Evolutionary conservation across 2,113 vertebrate genomes (phyloP).

Genomic region (Anguilla rostrata): DNA sequence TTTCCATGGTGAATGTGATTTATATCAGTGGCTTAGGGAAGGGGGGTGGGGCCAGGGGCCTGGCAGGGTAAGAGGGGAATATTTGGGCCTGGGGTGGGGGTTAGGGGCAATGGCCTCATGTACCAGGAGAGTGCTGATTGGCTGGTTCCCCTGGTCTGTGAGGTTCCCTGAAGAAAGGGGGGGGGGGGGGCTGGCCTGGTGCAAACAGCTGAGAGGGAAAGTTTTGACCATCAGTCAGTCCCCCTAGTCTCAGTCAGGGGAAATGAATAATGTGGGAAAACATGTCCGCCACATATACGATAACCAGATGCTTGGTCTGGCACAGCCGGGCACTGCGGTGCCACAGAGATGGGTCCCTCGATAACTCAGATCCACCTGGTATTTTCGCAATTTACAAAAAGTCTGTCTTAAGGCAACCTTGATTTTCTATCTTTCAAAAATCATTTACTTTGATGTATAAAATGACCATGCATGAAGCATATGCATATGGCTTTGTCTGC

Average conservation of each 20-base stretch:
- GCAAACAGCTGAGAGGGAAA: constrained; percentile 9
- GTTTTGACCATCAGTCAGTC: not conserved
- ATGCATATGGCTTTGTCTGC: no score
- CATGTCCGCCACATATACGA: no score
- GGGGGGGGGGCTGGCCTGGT: not conserved
- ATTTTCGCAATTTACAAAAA: no score
- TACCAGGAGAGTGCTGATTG: not conserved
- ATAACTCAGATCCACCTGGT: not conserved
- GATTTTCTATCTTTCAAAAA: no score
- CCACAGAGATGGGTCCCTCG: not conserved
- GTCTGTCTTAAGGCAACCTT: no score
- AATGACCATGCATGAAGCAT: no score
- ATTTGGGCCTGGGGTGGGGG: no score
- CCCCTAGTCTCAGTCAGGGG: not conserved
- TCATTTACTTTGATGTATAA: no score
- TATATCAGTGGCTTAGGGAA: not conserved
- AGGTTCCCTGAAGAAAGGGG: not conserved
- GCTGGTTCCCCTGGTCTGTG: not conserved
- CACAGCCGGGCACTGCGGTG: no score
- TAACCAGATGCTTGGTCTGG: no score
- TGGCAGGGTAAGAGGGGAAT: not conserved
- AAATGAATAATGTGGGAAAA: not conserved
- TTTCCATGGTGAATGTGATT: not conserved
- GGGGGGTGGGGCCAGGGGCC: no score
- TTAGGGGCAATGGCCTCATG: not conserved